phyloP scores from a whole-genome alignment of 2,888 invertebrate genomes.

The Callimorpha dominula region DNA sequence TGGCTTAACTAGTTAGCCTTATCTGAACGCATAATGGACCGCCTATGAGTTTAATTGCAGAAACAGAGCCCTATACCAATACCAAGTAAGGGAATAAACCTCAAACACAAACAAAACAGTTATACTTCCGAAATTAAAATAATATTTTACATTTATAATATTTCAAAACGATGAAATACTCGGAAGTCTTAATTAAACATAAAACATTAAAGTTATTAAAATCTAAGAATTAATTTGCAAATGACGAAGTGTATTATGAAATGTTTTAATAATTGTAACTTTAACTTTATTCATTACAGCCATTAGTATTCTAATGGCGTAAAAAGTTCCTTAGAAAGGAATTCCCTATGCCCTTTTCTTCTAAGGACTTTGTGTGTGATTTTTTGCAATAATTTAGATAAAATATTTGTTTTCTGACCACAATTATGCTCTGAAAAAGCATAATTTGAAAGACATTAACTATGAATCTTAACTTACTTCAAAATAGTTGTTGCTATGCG shows the following conservation, averaged over 20 bases:
- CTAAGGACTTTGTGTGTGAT: constrained; percentile 13
- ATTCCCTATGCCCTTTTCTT: constrained; percentile 41
- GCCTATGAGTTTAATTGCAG: too few species aligned
- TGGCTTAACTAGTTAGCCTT: too few species aligned
- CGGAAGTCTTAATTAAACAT: constrained; percentile 2
- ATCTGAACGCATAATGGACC: too few species aligned
- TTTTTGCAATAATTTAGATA: not conserved
- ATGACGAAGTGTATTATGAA: constrained; percentile 1
- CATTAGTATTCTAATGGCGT: constrained; percentile 39
- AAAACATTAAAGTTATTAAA: constrained; percentile 13
- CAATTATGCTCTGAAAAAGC: not conserved
- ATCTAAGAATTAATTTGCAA: constrained; percentile 14
- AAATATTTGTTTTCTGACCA: not conserved
- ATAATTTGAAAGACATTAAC: not conserved
- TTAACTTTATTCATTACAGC: constrained; percentile 35
- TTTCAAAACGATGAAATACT: not conserved
- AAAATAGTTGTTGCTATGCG: not conserved
- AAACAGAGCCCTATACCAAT: too few species aligned
- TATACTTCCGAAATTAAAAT: not conserved
- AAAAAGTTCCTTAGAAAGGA: constrained; percentile 37
- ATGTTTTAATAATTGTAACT: constrained; percentile 16
- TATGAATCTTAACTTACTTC: too few species aligned
- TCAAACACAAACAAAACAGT: too few species aligned
- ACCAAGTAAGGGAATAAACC: too few species aligned
- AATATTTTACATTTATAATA: not conserved